Conservation (phyloP, 2,888 invertebrate species). For the Osedax frankpressi region DNA sequence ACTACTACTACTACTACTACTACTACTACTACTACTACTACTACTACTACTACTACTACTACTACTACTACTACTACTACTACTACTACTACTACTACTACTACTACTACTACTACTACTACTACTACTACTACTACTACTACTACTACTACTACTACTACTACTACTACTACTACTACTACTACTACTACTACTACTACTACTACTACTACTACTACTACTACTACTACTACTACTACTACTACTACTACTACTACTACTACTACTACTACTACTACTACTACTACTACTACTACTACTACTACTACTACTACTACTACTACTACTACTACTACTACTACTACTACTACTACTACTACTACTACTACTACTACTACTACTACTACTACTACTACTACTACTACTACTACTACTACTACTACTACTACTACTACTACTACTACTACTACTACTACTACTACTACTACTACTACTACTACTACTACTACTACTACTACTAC, state of each 20-base stretch:
- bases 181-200: constrained; percentile 9
- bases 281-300: constrained; percentile 3
- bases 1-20: not conserved
- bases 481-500: constrained; percentile 9
- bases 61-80: constrained; percentile 12
- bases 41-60: constrained; percentile 12
- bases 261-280: constrained; percentile 12
- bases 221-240: constrained; percentile 12
- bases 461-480: constrained; percentile 9
- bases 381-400: constrained; percentile 12
- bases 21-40: constrained; percentile 12
- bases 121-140: constrained; percentile 5
- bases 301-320: not conserved
- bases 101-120: constrained; percentile 7
- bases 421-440: constrained; percentile 5
- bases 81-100: constrained; percentile 12
- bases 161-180: constrained; percentile 9
- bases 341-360: constrained; percentile 12
- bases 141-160: constrained; percentile 11
- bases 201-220: constrained; percentile 12
- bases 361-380: constrained; percentile 12
- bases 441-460: constrained; percentile 11
- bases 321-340: constrained; percentile 12
- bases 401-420: constrained; percentile 7
- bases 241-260: constrained; percentile 12